Evolutionary conservation across 2,888 invertebrate genomes (phyloP), one percentile per base, ranked within the genome.

Genomic region (Trachelus tabidus): DNA sequence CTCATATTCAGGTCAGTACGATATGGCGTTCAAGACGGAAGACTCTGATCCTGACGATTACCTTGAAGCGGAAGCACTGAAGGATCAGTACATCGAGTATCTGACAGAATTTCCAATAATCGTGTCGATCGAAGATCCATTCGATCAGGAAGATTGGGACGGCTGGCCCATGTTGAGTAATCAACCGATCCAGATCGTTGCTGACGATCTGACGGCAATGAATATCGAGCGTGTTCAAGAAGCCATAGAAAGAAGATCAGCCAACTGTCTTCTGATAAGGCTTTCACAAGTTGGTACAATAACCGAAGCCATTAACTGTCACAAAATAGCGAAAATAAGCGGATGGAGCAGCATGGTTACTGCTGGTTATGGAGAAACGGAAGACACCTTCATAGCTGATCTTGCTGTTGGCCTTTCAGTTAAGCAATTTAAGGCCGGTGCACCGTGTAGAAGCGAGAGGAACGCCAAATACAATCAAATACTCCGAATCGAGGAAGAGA

Each of bases 51-150:
- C 89, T 0, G 88, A 87, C 30, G 86, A 89, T 73, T 89, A 87
- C 69, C 80, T 90, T 69, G 86, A 88, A 56, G 78, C 89, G 0
- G 88, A 89, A 15, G 87, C 85, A 0, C 73, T 91, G 15, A 82
- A 79, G 11, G 87, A 90, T 15, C 85, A 85, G 31, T 91, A 90
- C 75, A 74, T 84, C 1, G 88, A 88, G 34, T 84, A 89, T 4
- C 12, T 90, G 0, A 73, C 78, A 0, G 87, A 87, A 73, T 90
- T 83, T 68, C 89, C 90, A 1, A 77, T 77, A 0, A 76, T 91
- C n/a, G 83, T 89, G 3, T 90, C 90, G 6, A 84, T 91, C 76
- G 89, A 90, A 77, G 91, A 91, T 83, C 91, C 91, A 0, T 90
- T 91, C 76, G 87, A 88, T 77, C 83, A 83, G 68, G 89, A 90